phyloP scores from a whole-genome alignment of 30 jellyfish, hydroid and myxozoan species.

The Chironex yamaguchii region DNA sequence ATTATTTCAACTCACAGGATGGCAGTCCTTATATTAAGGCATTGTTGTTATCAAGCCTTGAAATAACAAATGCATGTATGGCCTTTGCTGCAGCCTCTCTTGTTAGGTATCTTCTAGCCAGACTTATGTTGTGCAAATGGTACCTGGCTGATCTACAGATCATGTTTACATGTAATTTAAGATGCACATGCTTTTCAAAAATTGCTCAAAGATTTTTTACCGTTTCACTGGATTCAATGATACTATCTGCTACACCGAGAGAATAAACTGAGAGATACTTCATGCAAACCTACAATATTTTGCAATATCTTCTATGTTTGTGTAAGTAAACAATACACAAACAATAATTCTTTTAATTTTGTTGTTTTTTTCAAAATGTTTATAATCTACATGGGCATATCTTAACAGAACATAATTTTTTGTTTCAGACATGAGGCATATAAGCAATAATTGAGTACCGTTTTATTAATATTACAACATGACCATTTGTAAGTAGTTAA shows the following conservation, averaged over 20 bases:
- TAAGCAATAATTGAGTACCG: too few species aligned
- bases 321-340: too few species aligned
- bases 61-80: constrained; percentile 38
- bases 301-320: too few species aligned
- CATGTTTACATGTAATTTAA: constrained; percentile 48
- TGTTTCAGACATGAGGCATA: too few species aligned
- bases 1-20: constrained; percentile 52
- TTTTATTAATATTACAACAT: too few species aligned
- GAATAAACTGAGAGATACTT: too few species aligned
- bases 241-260: constrained; percentile 27
- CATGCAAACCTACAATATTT: too few species aligned
- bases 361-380: too few species aligned
- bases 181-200: constrained; percentile 51
- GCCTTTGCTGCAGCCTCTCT: constrained; percentile 55
- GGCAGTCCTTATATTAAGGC: constrained; percentile 30
- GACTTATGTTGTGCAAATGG: constrained; percentile 7
- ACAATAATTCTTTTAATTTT: too few species aligned
- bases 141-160: constrained; percentile 17
- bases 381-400: too few species aligned
- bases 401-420: too few species aligned
- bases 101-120: constrained; percentile 42
- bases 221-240: constrained; percentile 16
- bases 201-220: constrained; percentile 30
- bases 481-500: too few species aligned
- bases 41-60: constrained; percentile 55